phyloP scores from a whole-genome alignment of 2,113 vertebrate species.

The Oreochromis niloticus region DNA sequence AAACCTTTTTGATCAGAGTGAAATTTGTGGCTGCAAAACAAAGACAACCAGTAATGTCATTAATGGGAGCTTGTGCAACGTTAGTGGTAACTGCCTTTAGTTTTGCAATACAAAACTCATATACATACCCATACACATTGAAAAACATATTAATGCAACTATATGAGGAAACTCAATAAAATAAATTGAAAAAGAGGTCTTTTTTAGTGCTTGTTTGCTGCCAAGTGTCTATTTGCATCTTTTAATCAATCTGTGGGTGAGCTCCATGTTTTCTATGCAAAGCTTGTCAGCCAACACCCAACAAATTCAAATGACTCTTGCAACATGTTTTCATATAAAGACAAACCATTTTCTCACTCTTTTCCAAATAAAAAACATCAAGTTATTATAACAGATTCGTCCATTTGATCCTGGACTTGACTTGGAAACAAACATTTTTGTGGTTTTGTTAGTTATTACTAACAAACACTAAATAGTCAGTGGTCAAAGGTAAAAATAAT shows the following conservation, averaged over 20 bases:
- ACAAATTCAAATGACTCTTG: slow-evolving; percentile 40
- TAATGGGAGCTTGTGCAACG: neutral
- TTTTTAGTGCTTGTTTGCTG: neutral
- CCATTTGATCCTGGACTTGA: neutral
- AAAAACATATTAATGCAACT: neutral
- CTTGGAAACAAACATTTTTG: neutral
- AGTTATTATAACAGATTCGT: neutral
- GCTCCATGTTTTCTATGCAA: slow-evolving; percentile 44
- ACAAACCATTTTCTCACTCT: neutral
- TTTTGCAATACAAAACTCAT: neutral
- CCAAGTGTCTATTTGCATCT: neutral
- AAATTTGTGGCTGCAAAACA: neutral
- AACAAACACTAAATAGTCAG: neutral
- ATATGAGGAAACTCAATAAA: neutral
- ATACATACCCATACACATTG: neutral
- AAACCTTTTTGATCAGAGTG: neutral
- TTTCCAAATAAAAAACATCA: neutral
- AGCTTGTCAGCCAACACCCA: slow-evolving; percentile 11
- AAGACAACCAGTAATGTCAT: neutral
- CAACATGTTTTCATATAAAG: neutral
- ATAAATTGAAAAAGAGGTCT: neutral
- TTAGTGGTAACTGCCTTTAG: neutral
- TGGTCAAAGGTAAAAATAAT: neutral
- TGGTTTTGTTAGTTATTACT: neutral
- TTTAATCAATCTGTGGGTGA: neutral